A percentile compares a stretch with the other conserved stretches of the same genome.
Evolutionary conservation across 2,797 vertebrate genomes (phyloP).

Genomic region (Epinephelus coioides): DNA sequence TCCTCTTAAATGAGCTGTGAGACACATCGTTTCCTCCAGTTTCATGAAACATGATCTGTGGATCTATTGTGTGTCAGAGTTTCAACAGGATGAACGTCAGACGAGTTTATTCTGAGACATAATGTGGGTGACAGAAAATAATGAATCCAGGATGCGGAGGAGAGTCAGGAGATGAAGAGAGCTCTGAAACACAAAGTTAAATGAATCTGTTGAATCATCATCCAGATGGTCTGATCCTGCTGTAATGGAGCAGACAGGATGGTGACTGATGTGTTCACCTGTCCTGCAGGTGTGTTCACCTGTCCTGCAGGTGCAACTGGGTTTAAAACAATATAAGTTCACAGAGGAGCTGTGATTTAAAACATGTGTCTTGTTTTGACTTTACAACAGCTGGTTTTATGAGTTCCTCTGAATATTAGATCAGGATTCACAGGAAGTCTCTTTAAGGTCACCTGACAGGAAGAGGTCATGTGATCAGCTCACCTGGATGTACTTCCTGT

Average conservation of each 20-base stretch:
- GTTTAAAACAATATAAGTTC: too few species aligned
- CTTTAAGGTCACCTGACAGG: too few species aligned
- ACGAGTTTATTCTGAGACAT: neutral
- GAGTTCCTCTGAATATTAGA: too few species aligned
- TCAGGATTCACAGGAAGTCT: too few species aligned
- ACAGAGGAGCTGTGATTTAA: too few species aligned
- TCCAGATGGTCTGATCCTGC: conserved; percentile 18
- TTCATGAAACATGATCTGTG: neutral
- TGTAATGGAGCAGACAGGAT: neutral
- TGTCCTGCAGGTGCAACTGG: too few species aligned
- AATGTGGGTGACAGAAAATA: conserved; percentile 2
- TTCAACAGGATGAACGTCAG: conserved; percentile 9
- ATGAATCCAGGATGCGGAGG: conserved; percentile 12
- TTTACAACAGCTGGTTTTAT: too few species aligned
- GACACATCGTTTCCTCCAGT: neutral
- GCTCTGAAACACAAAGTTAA: conserved; percentile 17
- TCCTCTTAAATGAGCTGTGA: neutral
- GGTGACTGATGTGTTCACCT: neutral
- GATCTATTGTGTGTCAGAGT: neutral
- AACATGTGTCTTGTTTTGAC: too few species aligned
- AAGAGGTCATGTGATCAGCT: too few species aligned
- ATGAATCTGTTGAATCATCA: conserved; percentile 9
- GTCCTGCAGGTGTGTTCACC: too few species aligned
- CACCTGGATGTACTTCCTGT: too few species aligned
- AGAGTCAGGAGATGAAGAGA: conserved; percentile 15